Conservation (phyloP, 2,888 invertebrate genomes). For the Troides oblongomaculatus region DNA sequence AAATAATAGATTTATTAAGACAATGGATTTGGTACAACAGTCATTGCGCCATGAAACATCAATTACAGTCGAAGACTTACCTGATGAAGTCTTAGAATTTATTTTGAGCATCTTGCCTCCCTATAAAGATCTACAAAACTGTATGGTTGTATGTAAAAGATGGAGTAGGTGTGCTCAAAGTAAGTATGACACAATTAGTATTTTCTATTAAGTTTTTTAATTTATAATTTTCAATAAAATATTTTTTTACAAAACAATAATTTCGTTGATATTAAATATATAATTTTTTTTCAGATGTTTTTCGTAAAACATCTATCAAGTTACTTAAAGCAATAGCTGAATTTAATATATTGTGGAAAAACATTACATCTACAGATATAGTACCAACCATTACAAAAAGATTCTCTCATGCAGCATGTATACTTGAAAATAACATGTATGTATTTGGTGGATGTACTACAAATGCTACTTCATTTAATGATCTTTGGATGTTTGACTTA, state of each 20-base stretch:
- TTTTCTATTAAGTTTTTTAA: neutral
- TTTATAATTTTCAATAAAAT: neutral
- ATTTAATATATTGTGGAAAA: conserved; percentile 88
- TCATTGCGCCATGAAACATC: conserved; percentile 55
- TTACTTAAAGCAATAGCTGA: conserved; percentile 88
- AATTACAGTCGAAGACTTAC: conserved; percentile 84
- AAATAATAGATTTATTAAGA: conserved; percentile 9
- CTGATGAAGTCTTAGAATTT: conserved; percentile 96
- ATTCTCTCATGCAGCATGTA: conserved; percentile 94
- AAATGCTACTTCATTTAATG: conserved; percentile 96
- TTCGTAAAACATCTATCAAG: conserved; percentile 85
- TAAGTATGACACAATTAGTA: conserved; percentile 70
- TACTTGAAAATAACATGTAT: conserved; percentile 92
- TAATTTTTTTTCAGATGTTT: conserved; percentile 84
- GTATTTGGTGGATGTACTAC: conserved; percentile 98
- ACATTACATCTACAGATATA: conserved; percentile 78
- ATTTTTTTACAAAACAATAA: neutral
- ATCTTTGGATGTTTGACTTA: conserved; percentile 96
- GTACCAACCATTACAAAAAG: conserved; percentile 91
- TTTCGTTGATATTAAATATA: neutral
- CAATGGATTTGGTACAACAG: conserved; percentile 63
- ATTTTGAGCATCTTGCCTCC: conserved; percentile 93
- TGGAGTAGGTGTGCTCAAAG: conserved; percentile 93
- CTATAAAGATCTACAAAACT: conserved; percentile 93
- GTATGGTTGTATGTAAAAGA: conserved; percentile 91